A percentile compares a stretch with the other conserved stretches of the same genome.
phyloP scores from a whole-genome alignment of 2,888 invertebrate species.

The Drosophila quinaria region DNA sequence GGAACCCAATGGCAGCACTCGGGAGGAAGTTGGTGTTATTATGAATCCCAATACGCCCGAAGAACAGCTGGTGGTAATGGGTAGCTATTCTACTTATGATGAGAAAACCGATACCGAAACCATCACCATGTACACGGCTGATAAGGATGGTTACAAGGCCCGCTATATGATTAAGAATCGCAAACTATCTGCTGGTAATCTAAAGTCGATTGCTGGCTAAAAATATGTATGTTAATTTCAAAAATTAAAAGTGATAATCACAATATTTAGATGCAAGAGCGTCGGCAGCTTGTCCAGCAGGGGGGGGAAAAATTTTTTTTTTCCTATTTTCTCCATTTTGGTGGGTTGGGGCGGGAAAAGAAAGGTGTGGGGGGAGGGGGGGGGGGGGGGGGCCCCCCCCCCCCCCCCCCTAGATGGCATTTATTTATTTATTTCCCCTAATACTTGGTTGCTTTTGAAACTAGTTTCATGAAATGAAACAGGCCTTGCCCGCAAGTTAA shows the following conservation, averaged over 20 bases:
- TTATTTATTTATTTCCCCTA: conserved; percentile 32
- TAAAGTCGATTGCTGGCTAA: conserved; percentile 81
- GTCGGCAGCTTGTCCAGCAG: too few relatives aligned
- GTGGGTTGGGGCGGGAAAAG: too few relatives aligned
- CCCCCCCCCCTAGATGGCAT: too few relatives aligned
- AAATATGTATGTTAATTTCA: conserved; percentile 4
- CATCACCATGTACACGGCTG: conserved; percentile 85
- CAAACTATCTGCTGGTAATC: conserved; percentile 73
- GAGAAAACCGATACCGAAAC: conserved; percentile 82
- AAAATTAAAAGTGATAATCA: conserved; percentile 35
- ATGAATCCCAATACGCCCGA: conserved; percentile 84
- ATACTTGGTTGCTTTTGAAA: conserved; percentile 41
- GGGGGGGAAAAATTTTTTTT: too few relatives aligned
- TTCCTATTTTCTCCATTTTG: too few relatives aligned
- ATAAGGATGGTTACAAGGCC: conserved; percentile 85
- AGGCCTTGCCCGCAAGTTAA: conserved; percentile 23
- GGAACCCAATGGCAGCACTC: conserved; percentile 83
- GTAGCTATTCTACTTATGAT: conserved; percentile 79
- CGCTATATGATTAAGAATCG: conserved; percentile 82
- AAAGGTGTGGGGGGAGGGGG: too few relatives aligned
- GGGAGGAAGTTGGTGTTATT: conserved; percentile 84
- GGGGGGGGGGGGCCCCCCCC: too few relatives aligned
- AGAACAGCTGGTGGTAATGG: conserved; percentile 84
- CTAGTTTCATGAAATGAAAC: conserved; percentile 52
- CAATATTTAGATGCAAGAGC: not conserved